Conservation (phyloP, 2,113 vertebrate genomes). For the Acanthisitta chloris region DNA sequence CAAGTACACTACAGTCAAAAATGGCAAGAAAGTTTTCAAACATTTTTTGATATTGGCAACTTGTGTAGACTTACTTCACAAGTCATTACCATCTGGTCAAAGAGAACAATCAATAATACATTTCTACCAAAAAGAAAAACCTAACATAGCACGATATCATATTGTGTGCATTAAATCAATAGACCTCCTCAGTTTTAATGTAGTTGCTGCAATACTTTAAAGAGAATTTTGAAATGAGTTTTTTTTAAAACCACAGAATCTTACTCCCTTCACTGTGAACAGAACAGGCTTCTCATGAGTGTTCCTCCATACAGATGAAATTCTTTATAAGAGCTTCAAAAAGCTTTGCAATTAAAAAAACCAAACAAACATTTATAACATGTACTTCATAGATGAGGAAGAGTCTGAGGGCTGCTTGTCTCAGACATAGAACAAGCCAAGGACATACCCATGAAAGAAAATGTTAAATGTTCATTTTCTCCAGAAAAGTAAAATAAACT, state of each 20-base stretch:
- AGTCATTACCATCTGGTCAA: not conserved
- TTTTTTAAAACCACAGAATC: not conserved
- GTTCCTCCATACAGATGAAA: not conserved
- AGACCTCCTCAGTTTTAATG: not conserved
- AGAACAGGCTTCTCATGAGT: not conserved
- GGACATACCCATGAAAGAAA: accelerated
- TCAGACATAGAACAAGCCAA: not conserved
- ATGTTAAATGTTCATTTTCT: not conserved
- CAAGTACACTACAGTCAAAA: not conserved
- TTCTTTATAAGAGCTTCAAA: not conserved
- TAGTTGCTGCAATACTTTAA: not conserved
- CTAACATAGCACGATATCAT: not conserved
- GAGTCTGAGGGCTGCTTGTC: not conserved
- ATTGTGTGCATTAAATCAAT: conserved; percentile 17
- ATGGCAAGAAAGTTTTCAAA: not conserved
- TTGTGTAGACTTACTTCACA: not conserved
- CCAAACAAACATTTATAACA: not conserved
- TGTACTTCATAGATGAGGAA: not conserved
- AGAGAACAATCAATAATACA: conserved; percentile 17
- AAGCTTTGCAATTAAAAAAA: not conserved
- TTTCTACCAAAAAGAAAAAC: not conserved
- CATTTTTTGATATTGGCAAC: not conserved
- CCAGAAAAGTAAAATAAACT: not conserved
- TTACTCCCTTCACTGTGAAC: not conserved
- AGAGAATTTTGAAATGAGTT: not conserved